Base-by-base conservation (phyloP, 1,140 invertebrate species). In the Pseudomyrmex cubaensis region DNA sequence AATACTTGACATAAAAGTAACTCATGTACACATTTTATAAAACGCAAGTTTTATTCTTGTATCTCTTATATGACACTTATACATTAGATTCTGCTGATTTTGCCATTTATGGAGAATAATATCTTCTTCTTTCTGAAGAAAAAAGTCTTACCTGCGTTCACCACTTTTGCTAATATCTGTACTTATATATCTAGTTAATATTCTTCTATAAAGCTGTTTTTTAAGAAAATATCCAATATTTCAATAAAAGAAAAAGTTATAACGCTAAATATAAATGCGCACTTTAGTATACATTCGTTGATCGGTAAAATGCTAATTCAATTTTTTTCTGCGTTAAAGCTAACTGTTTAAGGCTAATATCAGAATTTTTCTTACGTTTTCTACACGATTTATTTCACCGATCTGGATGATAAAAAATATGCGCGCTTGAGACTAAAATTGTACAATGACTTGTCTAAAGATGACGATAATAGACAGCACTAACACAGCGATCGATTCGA, bases 211-310 rank as follows among this genome's bases (percentile, higher is more conserved):
- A 70, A 35, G 66, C 59, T 15, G 64, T 62, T 17, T 35, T 35
- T 82, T 83, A 22, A 62, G 44, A 12, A 82, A 25, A 12, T 82
- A 48, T 54, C 35, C 35, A 35, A 35, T 35, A 35, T 35, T 35
- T 56, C 59, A 48, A 52, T 61, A 75, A 17, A 44, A 17, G 4
- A 17, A 52, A 22, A 12, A 62, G 25, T 70, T 70, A 76, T 44
- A 72, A 83, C 12, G 59, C 25, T 73, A 61, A 44, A 62, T 56
- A 78, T 84, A 86, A 85, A 87, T 87, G 78, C 59, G 84, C 80
- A 69, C 82, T 70, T 76, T 69, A 15, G 44, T 83, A 64, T 64
- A n/a, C n/a, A 25, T 35, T 64, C 12, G 5, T 52, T 67, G 12
- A 67, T 67, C 46, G 20, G 1, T n/a, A 22, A 35, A 48, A 80